These are phyloP conservation scores for Fregata magnificens DNA, from an alignment of 2,113 vertebrate genomes.

Conservation along the genomic window DNA sequence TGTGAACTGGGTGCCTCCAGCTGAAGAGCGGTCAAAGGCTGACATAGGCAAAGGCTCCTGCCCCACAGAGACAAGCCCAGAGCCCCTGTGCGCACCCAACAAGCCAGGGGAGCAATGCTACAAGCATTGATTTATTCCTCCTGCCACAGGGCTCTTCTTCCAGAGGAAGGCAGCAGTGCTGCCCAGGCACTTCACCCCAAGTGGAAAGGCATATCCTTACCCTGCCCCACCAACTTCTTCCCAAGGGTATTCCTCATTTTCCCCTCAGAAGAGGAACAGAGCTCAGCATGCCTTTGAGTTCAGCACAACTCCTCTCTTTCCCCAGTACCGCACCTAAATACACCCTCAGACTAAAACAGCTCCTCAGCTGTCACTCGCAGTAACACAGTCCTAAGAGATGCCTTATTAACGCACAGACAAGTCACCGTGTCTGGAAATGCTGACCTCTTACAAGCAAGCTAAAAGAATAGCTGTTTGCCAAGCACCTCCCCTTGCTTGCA, in stretches of 20 bases:
- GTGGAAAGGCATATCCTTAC: not conserved
- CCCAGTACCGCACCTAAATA: not conserved
- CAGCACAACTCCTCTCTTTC: not conserved
- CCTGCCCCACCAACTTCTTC: not conserved
- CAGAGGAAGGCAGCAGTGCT: not conserved
- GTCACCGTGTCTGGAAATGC: accelerated
- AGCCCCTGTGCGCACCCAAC: accelerated
- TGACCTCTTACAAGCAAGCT: not conserved
- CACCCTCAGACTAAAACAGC: not conserved
- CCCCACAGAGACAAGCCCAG: not conserved
- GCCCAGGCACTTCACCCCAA: not conserved
- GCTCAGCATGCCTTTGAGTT: not conserved
- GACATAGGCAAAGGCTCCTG: not conserved
- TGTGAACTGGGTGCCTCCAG: not conserved
- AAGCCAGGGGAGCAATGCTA: not conserved
- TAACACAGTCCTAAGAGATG: not conserved
- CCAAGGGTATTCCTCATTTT: not conserved
- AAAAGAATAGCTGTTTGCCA: not conserved
- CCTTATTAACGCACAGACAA: not conserved
- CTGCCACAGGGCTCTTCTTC: accelerated
- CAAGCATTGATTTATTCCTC: not conserved
- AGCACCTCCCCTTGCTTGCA: not conserved
- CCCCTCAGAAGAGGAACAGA: not conserved
- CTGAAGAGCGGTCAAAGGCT: not conserved
- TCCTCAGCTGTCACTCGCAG: not conserved